Evolutionary conservation across 2,113 vertebrate genomes (phyloP), one percentile per base, ranked within the genome.

Genomic region (Protomyctophum bolini): DNA sequence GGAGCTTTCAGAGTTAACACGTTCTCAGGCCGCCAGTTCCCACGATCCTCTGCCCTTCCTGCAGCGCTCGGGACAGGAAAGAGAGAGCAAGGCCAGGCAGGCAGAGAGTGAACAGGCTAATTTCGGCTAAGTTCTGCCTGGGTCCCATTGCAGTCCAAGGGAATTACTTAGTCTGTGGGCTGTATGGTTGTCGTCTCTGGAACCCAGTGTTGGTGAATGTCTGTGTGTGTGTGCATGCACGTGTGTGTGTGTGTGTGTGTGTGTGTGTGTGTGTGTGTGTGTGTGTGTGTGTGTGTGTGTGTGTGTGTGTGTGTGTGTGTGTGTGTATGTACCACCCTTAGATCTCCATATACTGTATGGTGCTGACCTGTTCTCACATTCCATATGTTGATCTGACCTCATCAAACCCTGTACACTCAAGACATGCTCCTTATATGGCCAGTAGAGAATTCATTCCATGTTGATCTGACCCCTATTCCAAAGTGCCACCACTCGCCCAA

Each of bases 41-140:
- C 88, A 90, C 84, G 88, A 89, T 91, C 92, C 82, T 66, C 73
- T 91, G 90, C 84, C 86, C 92, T 92, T 92, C 90, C 90, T 89
- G 48, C 74, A 83, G 62, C 81, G 69, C 76, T 79, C 46, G 4
- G 78, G 10, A 77, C 85, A 84, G 88, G 88, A 90, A 21, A 88
- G 79, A 64, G 55, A 2, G 58, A 46, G 68, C 67, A 72, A 63
- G 75, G 75, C 78, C 83, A 63, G 6, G 0, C 83, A 63, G 6
- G 0, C 65, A 65, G 66, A 70, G 62, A 21, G 14, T 0, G 54
- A 41, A 41, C 33, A 41, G 8, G 74, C 74, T 85, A 69, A 83
- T 72, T 82, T 61, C 41, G 52, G 63, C 50, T 21, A 9, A 9
- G 41, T 68, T 70, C 58, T 71, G 73, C 51, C 57, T 46, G 51